Evolutionary conservation across 2,113 vertebrate genomes (phyloP).

Genomic region (Cyrtonyx montezumae): DNA sequence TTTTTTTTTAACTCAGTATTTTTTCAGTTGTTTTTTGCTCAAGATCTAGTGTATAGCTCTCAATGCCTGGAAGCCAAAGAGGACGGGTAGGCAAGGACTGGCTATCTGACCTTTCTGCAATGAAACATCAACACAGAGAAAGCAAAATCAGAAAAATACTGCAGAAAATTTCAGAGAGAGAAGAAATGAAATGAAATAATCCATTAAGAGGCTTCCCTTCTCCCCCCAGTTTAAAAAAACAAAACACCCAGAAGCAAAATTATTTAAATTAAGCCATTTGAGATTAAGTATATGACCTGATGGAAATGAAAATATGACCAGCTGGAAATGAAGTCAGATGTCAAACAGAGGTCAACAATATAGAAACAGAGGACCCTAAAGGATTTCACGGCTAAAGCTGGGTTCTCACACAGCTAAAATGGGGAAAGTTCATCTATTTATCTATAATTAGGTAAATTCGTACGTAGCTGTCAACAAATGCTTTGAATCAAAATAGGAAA

Average conservation of each 20-base stretch:
- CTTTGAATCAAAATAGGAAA: background rate
- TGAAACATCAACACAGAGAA: background rate
- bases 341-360: background rate
- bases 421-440: background rate
- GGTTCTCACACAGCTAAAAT: background rate
- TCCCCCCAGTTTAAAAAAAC: no score
- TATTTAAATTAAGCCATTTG: background rate
- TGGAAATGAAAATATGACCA: no score
- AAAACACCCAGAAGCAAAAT: background rate
- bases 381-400: background rate
- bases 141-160: background rate
- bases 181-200: background rate
- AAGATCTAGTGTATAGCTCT: no score
- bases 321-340: conserved; percentile 25
- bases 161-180: background rate
- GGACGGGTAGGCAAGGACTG: background rate
- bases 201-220: background rate
- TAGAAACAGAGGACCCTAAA: background rate
- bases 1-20: no score
- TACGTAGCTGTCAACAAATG: background rate
- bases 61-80: no score
- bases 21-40: no score
- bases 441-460: background rate
- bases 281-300: background rate
- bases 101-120: background rate